A percentile compares a stretch with the other conserved stretches of the same genome.
Evolutionary conservation across 2,888 invertebrate genomes (phyloP).

Genomic region (Macrosiphum euphorbiae): DNA sequence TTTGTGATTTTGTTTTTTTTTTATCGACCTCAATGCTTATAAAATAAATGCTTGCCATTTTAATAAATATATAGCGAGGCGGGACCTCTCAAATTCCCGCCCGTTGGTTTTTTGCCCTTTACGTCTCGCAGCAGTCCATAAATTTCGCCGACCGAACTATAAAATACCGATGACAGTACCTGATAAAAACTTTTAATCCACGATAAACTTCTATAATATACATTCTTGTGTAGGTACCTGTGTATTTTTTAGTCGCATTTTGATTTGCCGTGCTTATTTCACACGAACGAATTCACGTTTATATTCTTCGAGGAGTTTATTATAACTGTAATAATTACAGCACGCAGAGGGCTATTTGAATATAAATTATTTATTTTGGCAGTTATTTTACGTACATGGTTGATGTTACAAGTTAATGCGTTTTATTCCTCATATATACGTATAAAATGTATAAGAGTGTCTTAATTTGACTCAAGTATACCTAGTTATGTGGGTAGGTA

Average conservation of each 20-base stretch:
- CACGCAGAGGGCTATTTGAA: neutral
- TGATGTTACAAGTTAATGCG: neutral
- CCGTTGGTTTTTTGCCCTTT: constrained; percentile 31
- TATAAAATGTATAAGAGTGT: neutral
- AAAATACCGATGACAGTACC: constrained; percentile 48
- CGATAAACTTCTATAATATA: constrained; percentile 36
- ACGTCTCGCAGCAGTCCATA: constrained; percentile 37
- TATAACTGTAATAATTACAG: neutral
- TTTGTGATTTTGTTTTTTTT: constrained; percentile 11
- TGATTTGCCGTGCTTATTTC: neutral
- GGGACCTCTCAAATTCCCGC: constrained; percentile 28
- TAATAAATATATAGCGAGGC: constrained; percentile 1
- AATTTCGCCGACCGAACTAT: constrained; percentile 49
- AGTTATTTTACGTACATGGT: constrained; percentile 3
- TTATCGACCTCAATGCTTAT: neutral
- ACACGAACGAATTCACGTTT: constrained; percentile 15
- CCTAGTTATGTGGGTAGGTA: neutral
- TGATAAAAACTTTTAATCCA: constrained; percentile 44
- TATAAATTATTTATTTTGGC: constrained; percentile 12
- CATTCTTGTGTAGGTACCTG: neutral
- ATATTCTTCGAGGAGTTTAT: neutral
- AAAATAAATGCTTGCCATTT: constrained; percentile 18
- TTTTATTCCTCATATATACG: neutral
- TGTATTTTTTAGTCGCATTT: constrained; percentile 6
- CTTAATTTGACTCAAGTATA: neutral